These are phyloP conservation scores for Acromyrmex charruanus DNA, from an alignment of 1,140 invertebrate species.

Conservation along the genomic window DNA sequence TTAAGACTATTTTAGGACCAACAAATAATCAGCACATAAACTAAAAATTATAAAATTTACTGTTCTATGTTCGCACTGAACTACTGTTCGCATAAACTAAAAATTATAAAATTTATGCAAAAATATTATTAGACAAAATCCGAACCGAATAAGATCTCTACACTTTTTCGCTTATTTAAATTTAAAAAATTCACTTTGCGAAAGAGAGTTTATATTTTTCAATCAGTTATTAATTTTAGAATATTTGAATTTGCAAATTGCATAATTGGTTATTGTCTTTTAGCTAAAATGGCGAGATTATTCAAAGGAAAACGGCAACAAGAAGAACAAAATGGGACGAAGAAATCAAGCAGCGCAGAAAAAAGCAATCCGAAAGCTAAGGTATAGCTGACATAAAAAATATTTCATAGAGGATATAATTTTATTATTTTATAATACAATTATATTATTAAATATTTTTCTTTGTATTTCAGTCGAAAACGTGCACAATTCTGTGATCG, in stretches of 20 bases:
- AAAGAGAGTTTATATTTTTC: not conserved
- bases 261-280: conserved; percentile 19
- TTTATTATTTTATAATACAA: not conserved
- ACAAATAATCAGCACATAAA: too few species aligned
- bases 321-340: conserved; percentile 74
- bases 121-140: too few species aligned
- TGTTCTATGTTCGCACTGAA: too few species aligned
- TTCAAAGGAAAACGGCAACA: conserved; percentile 76
- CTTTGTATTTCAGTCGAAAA: conserved; percentile 77
- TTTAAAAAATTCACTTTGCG: not conserved
- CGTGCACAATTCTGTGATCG: conserved; percentile 77
- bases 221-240: conserved; percentile 28
- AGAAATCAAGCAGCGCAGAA: conserved; percentile 64
- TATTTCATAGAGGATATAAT: conserved; percentile 12
- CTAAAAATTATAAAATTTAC: too few species aligned
- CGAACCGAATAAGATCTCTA: too few species aligned
- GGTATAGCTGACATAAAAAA: conserved; percentile 63
- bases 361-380: conserved; percentile 73
- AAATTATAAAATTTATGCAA: too few species aligned
- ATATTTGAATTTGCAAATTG: conserved; percentile 22
- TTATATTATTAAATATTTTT: conserved; percentile 29
- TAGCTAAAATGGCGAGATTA: conserved; percentile 79
- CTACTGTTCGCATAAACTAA: too few species aligned
- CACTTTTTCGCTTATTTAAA: too few species aligned
- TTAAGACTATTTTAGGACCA: too few species aligned